Base-by-base conservation (phyloP, 1,140 invertebrate species). In the Bombus confusus region DNA sequence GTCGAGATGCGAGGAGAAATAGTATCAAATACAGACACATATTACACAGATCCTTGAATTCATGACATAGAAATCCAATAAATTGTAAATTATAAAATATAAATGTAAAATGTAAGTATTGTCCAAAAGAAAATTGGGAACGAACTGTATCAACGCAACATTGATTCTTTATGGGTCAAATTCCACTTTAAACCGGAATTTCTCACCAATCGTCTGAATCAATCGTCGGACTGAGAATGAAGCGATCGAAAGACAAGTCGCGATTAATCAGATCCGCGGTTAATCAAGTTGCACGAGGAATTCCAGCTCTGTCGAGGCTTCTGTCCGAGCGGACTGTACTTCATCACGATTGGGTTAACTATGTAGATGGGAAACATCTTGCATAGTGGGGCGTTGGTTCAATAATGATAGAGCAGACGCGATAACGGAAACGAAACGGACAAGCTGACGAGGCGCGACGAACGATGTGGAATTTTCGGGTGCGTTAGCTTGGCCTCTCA, bases 401-500 rank as follows among this genome's bases (percentile, higher is more conserved):
- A 81, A 90, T 88, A 86, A 90, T 88, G 79, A 88, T 80, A 87
- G 83, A 89, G 80, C 47, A 81, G 78, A 66, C 41, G 73, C 52
- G 72, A 90, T 84, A 86, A 90, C 81, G 83, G 83, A 69, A 77
- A 87, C 80, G 59, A 76, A 72, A 87, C 39, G 52, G 78, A 39
- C 59, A 59, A 77, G 77, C 52, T 37, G 69, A 80, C 66, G 74
- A 68, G 74, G 72, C 41, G 69, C 47, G 52, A 74, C 72, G 74
- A 75, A 3, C 68, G 31, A 57, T 41, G 57, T 80, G 62, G 82
- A 87, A 89, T 83, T 76, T 39, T 68, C 62, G 62, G 31, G 72
- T 12, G 31, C 25, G 47, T 37, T 34, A 52, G 43, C 68, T 83
- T 10, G 2, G 43, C 25, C 39, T 31, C 72, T 41, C 89, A 87